Conservation (phyloP, 1,140 invertebrate species). For the Ptiloglossa arizonensis region DNA sequence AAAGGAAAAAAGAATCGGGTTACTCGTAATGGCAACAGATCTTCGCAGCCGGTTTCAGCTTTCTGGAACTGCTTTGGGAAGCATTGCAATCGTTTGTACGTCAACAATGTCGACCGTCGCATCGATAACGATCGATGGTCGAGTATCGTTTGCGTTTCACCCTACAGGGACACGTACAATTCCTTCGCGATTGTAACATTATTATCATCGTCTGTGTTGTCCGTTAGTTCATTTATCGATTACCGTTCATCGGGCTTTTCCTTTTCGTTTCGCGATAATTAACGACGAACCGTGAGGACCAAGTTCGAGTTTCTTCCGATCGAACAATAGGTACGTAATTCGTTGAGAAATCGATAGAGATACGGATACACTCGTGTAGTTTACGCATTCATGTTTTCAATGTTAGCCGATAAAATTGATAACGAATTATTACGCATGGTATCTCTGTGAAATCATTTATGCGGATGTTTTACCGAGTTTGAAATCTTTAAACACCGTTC, state of each 20-base stretch:
- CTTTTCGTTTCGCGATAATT: constrained; percentile 6
- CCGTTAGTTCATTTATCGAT: constrained; percentile 42
- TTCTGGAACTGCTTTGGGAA: constrained; percentile 27
- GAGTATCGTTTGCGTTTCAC: constrained; percentile 18
- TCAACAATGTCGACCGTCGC: not conserved
- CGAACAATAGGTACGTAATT: not conserved
- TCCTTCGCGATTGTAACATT: constrained; percentile 11
- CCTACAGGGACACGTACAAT: constrained; percentile 10
- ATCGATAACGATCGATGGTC: constrained; percentile 1
- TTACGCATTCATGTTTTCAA: not conserved
- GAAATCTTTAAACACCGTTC: not conserved
- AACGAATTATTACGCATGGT: not conserved
- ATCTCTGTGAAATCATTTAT: not conserved
- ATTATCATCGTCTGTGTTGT: constrained; percentile 26
- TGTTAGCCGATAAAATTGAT: not conserved
- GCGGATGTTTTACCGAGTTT: not conserved
- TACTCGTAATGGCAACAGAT: constrained; percentile 21
- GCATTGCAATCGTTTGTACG: constrained; percentile 23
- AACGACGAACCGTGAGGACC: constrained; percentile 23
- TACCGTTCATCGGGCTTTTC: constrained; percentile 17
- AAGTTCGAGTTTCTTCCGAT: constrained; percentile 34
- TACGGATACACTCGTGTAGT: not conserved
- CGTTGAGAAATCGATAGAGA: not conserved
- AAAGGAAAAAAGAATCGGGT: constrained; percentile 20
- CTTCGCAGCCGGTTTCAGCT: constrained; percentile 32